Conservation (phyloP, 1,140 invertebrate genomes). For the Alviniconcha marisindica region DNA sequence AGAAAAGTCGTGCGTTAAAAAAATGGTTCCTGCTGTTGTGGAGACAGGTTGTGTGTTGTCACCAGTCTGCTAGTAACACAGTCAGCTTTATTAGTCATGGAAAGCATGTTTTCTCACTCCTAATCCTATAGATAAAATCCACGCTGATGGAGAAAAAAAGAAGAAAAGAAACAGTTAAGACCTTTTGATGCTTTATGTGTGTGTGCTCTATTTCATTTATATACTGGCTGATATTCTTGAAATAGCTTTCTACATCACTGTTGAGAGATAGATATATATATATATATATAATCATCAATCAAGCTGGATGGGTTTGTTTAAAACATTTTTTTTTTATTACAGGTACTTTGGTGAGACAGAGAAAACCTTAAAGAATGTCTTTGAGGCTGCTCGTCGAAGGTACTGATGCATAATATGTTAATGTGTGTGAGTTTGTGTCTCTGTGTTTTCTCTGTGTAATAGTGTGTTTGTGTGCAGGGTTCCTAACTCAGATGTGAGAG, state of each 20-base stretch:
- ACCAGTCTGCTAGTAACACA: too few species aligned
- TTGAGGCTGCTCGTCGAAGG: conserved; percentile 82
- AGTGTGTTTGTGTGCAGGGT: too few species aligned
- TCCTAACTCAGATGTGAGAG: too few species aligned
- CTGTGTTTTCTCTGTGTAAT: background rate
- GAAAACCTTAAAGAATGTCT: conserved; percentile 81
- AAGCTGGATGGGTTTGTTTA: too few species aligned
- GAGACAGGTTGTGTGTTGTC: too few species aligned
- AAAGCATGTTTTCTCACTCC: too few species aligned
- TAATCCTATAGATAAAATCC: too few species aligned
- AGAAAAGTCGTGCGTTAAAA: too few species aligned
- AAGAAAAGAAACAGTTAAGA: background rate
- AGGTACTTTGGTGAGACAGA: conserved; percentile 84
- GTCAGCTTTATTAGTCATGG: too few species aligned
- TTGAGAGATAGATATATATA: background rate
- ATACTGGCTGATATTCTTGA: background rate
- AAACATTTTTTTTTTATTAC: conserved; percentile 13
- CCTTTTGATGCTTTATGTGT: background rate
- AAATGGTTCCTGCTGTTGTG: too few species aligned
- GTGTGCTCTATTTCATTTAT: background rate
- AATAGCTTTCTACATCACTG: too few species aligned
- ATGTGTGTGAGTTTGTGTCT: background rate
- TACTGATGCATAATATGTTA: conserved; percentile 50
- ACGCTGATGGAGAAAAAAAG: background rate
- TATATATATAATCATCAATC: background rate